Evolutionary conservation across 2,888 invertebrate genomes (phyloP), one percentile per base, ranked within the genome.

Genomic region (Diaprepes abbreviatus): DNA sequence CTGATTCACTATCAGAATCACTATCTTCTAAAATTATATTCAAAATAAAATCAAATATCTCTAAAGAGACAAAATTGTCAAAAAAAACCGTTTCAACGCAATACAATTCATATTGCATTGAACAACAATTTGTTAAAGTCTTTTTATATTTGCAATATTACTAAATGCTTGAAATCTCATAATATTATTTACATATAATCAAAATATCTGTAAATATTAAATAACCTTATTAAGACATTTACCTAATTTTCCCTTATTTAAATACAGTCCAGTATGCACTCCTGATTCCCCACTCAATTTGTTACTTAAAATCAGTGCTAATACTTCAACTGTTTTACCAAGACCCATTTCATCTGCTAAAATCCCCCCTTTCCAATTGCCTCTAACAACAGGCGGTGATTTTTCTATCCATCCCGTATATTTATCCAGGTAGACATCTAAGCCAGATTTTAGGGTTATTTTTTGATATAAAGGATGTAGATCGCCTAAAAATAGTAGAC

Each of bases 321-420:
- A 79, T 9, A 93, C 87, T 83, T 93, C 93, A 0, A 93, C 90
- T 0, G 93, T 93, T 85, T 93, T 93, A 0, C 93, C 93, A 19
- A 93, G 83, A 0, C 93, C 93, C 93, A 93, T 93, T 83, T 93
- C 93, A 81, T 93, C 93, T 1, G 92, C 92, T 50, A 93, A 83
- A 71, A 93, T 92, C 0, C 93, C 93, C 10, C 92, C 92, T 1
- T 86, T 87, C 66, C 72, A 74, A 7, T 68, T 57, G 2, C 57
- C 40, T n/a, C 66, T 9, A 1, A 80, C 74, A 2, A 80, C 38
- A 1, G 87, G 87, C 60, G 81, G 81, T 33, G 79, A 77, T 36
- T 74, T 72, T 7, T 84, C 80, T 31, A 87, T 73, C 70, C 83
- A 80, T 14, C 88, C 88, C 5, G 83, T 82, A 76, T 83, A 84